Conservation (phyloP, 1,140 invertebrate genomes). For the Samia ricini region DNA sequence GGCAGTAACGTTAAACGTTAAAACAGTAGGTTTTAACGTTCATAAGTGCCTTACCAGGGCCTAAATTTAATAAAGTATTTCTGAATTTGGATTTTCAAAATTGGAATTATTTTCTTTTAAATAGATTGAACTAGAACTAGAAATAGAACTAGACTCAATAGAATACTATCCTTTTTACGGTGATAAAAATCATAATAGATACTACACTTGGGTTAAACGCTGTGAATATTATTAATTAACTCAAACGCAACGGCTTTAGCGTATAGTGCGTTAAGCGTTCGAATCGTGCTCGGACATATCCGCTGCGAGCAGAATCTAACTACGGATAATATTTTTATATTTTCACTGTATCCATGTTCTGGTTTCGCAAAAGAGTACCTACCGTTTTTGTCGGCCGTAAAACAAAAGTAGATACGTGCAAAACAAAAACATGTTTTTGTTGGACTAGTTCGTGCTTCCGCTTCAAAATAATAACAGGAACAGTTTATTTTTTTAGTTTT, state of each 20-base stretch:
- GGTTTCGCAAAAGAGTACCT: conserved; percentile 42
- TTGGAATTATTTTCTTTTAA: too few relatives aligned
- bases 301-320: conserved; percentile 43
- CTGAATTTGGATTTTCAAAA: too few relatives aligned
- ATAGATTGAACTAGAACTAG: too few relatives aligned
- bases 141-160: too few relatives aligned
- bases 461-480: background rate
- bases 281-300: conserved; percentile 39
- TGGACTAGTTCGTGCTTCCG: conserved; percentile 13
- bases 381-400: conserved; percentile 42
- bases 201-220: too few relatives aligned
- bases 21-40: too few relatives aligned
- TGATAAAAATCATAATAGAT: too few relatives aligned
- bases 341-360: conserved; percentile 53
- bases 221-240: background rate
- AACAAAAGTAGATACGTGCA: conserved; percentile 37
- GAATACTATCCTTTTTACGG: too few relatives aligned
- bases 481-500: background rate
- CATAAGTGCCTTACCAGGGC: too few relatives aligned
- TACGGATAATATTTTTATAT: conserved; percentile 56
- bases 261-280: conserved; percentile 26
- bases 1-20: too few relatives aligned
- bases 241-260: background rate
- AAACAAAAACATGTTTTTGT: conserved; percentile 26
- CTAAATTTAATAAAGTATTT: too few relatives aligned